These are phyloP conservation scores for Cercocebus atys DNA, from an alignment of 2,113 vertebrate genomes.

Conservation along the genomic window DNA sequence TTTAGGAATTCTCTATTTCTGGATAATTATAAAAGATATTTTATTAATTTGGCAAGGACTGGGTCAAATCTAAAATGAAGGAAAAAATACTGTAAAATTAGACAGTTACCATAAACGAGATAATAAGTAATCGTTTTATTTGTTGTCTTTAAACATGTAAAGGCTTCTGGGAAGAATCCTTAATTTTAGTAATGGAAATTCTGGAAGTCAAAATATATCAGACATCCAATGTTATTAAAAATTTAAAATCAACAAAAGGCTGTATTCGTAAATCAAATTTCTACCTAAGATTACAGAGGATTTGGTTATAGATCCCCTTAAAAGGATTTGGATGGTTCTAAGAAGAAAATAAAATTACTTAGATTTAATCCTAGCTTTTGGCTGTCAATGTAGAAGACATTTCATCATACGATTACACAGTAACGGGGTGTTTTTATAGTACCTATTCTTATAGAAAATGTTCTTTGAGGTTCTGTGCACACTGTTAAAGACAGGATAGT, in stretches of 20 bases:
- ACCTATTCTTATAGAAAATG: neutral
- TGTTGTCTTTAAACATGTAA: neutral
- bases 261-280: neutral
- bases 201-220: neutral
- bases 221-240: neutral
- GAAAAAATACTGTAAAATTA: neutral
- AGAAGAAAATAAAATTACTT: neutral
- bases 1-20: neutral
- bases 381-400: neutral
- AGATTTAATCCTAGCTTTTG: neutral
- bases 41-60: neutral
- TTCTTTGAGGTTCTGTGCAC: neutral
- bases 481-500: neutral
- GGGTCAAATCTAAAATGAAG: neutral
- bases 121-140: neutral
- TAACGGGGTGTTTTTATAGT: neutral
- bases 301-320: neutral
- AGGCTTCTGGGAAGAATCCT: neutral
- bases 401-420: neutral
- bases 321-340: neutral
- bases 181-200: slow-evolving; percentile 2
- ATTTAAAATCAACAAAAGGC: neutral
- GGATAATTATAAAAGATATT: neutral
- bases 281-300: neutral
- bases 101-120: neutral